Conservation (phyloP, 2,113 vertebrate species). For the Phodopus roborovskii region DNA sequence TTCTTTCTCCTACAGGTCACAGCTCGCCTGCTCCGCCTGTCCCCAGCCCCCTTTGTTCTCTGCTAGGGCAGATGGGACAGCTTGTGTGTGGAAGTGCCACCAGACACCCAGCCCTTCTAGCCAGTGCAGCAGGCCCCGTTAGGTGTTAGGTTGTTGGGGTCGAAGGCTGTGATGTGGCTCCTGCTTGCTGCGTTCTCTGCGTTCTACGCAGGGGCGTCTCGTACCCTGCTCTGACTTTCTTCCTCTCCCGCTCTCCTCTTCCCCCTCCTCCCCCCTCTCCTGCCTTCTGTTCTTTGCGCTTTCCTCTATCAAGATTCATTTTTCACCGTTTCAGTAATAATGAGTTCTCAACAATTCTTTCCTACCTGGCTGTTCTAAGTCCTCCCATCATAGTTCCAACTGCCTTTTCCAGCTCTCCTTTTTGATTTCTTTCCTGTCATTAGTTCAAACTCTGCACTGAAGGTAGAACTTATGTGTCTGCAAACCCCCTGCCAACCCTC, state of each 20-base stretch:
- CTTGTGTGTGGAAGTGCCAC: slow-evolving; percentile 84
- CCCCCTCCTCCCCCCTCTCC: too few species aligned
- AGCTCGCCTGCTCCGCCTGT: too few species aligned
- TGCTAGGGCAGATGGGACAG: slow-evolving; percentile 83
- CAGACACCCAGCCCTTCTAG: too few species aligned
- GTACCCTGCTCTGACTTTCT: too few species aligned
- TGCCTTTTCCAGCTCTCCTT: neutral
- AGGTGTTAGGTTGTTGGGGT: too few species aligned
- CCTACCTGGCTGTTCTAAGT: neutral
- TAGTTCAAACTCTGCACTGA: slow-evolving; percentile 20
- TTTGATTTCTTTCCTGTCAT: neutral
- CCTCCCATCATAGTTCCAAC: neutral
- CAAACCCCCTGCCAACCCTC: neutral
- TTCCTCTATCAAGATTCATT: too few species aligned
- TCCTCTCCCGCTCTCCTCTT: too few species aligned
- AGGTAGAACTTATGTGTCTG: neutral
- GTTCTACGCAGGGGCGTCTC: too few species aligned
- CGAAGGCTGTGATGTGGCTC: too few species aligned
- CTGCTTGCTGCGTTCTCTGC: too few species aligned
- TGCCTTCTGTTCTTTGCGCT: too few species aligned
- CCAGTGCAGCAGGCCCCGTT: too few species aligned
- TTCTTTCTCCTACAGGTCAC: slow-evolving; percentile 82
- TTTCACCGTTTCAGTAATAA: neutral
- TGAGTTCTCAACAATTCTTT: neutral
- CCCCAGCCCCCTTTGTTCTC: slow-evolving; percentile 85